These are phyloP conservation scores for Plagiodera versicolora DNA, from an alignment of 2,888 invertebrate genomes.

Conservation along the genomic window DNA sequence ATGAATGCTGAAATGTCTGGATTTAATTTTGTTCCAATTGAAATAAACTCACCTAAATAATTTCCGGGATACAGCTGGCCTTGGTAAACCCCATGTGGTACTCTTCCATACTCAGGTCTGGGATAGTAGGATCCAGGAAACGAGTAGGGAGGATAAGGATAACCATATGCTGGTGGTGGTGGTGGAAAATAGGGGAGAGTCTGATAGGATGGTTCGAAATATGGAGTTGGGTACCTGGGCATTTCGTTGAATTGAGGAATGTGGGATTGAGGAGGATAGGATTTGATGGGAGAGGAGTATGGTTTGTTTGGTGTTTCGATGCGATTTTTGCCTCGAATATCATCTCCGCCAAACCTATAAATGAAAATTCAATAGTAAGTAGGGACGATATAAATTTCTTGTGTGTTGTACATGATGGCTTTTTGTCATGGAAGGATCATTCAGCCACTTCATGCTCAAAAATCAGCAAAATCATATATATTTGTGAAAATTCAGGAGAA, in stretches of 20 bases:
- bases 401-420: no score
- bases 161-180: slow-evolving; percentile 24
- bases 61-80: slow-evolving; percentile 11
- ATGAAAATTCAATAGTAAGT: neutral
- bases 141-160: slow-evolving; percentile 26
- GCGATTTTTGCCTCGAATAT: slow-evolving; percentile 27
- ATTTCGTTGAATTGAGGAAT: neutral
- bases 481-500: no score
- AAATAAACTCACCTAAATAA: slow-evolving; percentile 19
- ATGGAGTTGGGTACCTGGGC: neutral
- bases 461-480: no score
- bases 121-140: slow-evolving; percentile 27
- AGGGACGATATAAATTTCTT: no score
- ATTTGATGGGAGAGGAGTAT: neutral
- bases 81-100: slow-evolving; percentile 24
- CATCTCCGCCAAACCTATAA: slow-evolving; percentile 36
- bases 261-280: neutral
- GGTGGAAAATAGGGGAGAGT: slow-evolving; percentile 12
- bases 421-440: no score
- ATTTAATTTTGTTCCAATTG: no score
- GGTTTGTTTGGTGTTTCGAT: slow-evolving; percentile 10
- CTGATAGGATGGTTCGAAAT: slow-evolving; percentile 6
- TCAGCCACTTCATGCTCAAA: no score
- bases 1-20: no score
- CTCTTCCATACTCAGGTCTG: neutral